Evolutionary conservation across 1,140 invertebrate species (phyloP).

Genomic region (Meloidogyne floridensis): DNA sequence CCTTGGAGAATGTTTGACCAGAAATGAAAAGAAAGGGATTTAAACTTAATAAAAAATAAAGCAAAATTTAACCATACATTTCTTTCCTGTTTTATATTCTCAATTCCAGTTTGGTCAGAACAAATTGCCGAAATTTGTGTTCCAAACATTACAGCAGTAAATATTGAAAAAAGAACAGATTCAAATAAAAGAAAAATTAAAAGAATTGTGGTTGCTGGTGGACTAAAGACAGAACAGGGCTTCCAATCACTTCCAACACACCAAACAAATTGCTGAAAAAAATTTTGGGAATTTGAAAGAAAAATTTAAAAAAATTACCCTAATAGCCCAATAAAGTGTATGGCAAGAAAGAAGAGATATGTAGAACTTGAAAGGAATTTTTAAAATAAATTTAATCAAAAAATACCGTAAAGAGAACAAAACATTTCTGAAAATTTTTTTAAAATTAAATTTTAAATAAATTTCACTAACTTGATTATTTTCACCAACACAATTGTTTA

Average conservation of each 20-base stretch:
- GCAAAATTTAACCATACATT: slow-evolving; percentile 12
- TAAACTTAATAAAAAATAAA: background rate
- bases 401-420: slow-evolving; percentile 93
- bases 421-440: slow-evolving; percentile 81
- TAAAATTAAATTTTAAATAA: background rate
- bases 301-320: background rate
- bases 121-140: slow-evolving; percentile 97
- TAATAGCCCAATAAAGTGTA: slow-evolving; percentile 82
- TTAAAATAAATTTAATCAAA: slow-evolving; percentile 23
- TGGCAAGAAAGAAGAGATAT: slow-evolving; percentile 93
- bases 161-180: slow-evolving; percentile 93
- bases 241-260: slow-evolving; percentile 93
- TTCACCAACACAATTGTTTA: slow-evolving; percentile 99
- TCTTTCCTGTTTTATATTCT: slow-evolving; percentile 52
- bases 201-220: slow-evolving; percentile 90
- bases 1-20: too few species aligned
- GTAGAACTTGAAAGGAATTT: slow-evolving; percentile 80
- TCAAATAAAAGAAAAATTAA: slow-evolving; percentile 94
- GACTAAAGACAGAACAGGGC: slow-evolving; percentile 81
- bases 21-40: background rate
- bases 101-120: slow-evolving; percentile 88
- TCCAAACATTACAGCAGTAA: slow-evolving; percentile 95
- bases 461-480: slow-evolving; percentile 76
- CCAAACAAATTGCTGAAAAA: slow-evolving; percentile 81
- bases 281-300: background rate